A percentile compares a stretch with the other conserved stretches of the same genome.
These are phyloP conservation scores for Empidonax traillii DNA, from an alignment of 2,113 vertebrate genomes.

Conservation along the genomic window DNA sequence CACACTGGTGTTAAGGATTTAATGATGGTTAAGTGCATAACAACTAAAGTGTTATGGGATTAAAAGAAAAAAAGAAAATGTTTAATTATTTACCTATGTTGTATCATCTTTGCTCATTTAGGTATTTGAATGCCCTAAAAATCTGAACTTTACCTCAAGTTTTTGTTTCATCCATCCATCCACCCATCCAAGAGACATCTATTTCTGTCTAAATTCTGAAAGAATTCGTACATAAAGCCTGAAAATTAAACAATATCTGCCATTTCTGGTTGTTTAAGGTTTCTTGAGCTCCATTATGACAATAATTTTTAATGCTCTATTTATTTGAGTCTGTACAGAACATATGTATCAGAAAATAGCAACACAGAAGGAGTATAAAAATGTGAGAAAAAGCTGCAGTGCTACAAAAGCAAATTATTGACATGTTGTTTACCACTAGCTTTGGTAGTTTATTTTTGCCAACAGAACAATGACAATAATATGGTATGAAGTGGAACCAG, in stretches of 20 bases:
- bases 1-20: background rate
- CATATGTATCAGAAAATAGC: background rate
- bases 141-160: background rate
- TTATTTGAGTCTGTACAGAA: background rate
- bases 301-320: background rate
- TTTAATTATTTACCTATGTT: background rate
- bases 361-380: background rate
- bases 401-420: background rate
- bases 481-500: background rate
- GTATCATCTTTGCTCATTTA: background rate
- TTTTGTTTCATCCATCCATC: background rate
- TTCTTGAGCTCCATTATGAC: background rate
- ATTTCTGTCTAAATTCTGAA: background rate
- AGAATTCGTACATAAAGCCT: background rate
- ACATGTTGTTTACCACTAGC: background rate
- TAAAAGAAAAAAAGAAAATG: accelerated
- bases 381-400: background rate
- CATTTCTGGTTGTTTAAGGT: background rate
- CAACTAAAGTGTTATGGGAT: background rate
- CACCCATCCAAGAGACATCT: background rate
- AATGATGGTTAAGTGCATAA: background rate
- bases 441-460: background rate
- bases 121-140: background rate
- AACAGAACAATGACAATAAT: background rate
- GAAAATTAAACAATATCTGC: background rate